A percentile compares a stretch with the other conserved stretches of the same genome.
phyloP scores from a whole-genome alignment of 2,797 vertebrate genomes.

The Thripadectes ignobilis region DNA sequence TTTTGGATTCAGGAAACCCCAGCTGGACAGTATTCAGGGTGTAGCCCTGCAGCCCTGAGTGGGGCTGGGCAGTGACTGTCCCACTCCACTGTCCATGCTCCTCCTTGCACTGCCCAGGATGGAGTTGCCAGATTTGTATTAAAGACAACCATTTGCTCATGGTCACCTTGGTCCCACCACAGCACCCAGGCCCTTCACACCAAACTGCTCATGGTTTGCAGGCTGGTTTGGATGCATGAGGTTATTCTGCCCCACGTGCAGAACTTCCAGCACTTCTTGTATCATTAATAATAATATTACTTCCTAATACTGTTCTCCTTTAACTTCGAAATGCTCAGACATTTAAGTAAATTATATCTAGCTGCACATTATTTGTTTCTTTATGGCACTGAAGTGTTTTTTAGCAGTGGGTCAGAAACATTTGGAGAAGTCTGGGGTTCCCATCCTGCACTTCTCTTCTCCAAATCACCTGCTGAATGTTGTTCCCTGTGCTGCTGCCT shows the following conservation, averaged over 20 bases:
- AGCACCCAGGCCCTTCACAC: background rate
- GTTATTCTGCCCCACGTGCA: background rate
- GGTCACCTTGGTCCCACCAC: background rate
- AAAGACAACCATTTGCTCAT: background rate
- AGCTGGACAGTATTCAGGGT: background rate
- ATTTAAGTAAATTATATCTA: background rate
- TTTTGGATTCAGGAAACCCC: background rate
- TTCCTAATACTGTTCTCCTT: background rate
- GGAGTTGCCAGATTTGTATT: background rate
- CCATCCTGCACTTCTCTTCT: background rate
- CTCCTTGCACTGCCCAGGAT: background rate
- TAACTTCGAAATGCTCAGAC: background rate
- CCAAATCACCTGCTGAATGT: background rate
- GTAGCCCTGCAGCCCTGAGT: background rate
- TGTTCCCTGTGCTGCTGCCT: background rate
- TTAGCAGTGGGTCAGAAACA: background rate
- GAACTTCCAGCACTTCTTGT: background rate
- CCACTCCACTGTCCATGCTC: background rate
- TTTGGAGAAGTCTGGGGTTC: background rate
- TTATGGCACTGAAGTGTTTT: background rate
- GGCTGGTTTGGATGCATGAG: background rate
- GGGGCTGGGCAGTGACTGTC: background rate
- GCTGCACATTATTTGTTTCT: background rate
- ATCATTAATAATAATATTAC: background rate
- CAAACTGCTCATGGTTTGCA: background rate